Evolutionary conservation across 2,113 vertebrate genomes (phyloP).

Genomic region (Hippocampus abdominalis): DNA sequence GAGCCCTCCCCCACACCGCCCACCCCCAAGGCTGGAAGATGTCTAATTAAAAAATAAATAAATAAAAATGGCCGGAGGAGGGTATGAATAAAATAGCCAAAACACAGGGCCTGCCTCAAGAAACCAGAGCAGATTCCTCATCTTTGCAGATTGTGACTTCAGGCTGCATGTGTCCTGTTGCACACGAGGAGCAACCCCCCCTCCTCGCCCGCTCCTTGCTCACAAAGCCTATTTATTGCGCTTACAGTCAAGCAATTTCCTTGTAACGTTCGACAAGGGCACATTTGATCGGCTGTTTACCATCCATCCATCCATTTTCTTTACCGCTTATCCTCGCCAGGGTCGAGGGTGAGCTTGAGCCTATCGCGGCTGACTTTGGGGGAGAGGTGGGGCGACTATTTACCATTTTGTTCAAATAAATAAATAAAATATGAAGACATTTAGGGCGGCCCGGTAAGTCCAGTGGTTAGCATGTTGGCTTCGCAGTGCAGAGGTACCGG

Average conservation of each 20-base stretch:
- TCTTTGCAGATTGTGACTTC: conserved; percentile 24
- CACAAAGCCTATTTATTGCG: conserved; percentile 22
- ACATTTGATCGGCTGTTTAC: conserved; percentile 6
- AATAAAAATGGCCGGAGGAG: conserved; percentile 49
- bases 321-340: neutral
- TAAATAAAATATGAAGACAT: too few species aligned
- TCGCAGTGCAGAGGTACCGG: too few species aligned
- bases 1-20: neutral
- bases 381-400: too few species aligned
- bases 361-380: too few species aligned
- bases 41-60: conserved; percentile 54
- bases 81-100: conserved; percentile 58
- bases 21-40: conserved; percentile 34
- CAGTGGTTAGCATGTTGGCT: too few species aligned
- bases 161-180: conserved; percentile 6
- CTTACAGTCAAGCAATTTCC: conserved; percentile 22
- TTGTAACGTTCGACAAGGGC: conserved; percentile 21
- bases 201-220: conserved; percentile 21
- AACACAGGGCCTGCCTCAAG: conserved; percentile 34
- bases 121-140: conserved; percentile 20
- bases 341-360: too few species aligned
- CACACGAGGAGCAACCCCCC: conserved; percentile 17
- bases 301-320: neutral
- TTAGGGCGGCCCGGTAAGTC: too few species aligned
- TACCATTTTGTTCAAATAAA: too few species aligned